A percentile compares a stretch with the other conserved stretches of the same genome.
These are phyloP conservation scores for Cervus canadensis DNA, from an alignment of 2,113 vertebrate genomes.

Conservation along the genomic window DNA sequence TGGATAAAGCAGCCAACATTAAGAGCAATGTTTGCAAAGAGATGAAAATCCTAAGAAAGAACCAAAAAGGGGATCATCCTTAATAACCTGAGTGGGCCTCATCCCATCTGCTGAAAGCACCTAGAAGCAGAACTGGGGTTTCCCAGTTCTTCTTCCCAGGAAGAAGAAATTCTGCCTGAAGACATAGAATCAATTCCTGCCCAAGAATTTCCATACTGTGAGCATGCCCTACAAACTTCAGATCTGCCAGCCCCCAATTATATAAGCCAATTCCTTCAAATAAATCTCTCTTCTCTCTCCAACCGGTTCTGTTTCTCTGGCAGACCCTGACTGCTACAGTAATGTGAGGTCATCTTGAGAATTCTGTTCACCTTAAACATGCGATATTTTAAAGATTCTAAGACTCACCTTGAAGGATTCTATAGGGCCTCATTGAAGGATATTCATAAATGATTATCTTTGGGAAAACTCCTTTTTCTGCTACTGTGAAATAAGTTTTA, in stretches of 20 bases:
- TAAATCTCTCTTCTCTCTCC: background rate
- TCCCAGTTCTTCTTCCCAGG: background rate
- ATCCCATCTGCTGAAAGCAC: background rate
- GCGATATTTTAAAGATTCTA: background rate
- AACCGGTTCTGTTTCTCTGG: background rate
- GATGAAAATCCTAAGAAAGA: background rate
- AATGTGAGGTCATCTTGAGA: background rate
- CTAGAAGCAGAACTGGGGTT: background rate
- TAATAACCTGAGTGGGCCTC: background rate
- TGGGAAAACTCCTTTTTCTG: conserved; percentile 91
- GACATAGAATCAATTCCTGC: background rate
- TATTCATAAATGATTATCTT: conserved; percentile 91
- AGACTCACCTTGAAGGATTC: conserved; percentile 87
- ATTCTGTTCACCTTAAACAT: background rate
- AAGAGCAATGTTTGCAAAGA: background rate
- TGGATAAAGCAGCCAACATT: background rate
- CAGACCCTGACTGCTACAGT: background rate
- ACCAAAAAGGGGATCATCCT: background rate
- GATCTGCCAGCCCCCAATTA: background rate
- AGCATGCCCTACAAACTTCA: background rate
- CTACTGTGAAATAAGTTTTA: conserved; percentile 86
- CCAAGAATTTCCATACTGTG: background rate
- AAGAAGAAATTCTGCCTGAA: background rate
- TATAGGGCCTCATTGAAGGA: conserved; percentile 86
- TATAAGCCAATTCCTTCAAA: background rate